Percentiles rank a stretch among this genome's conserved stretches.
Evolutionary conservation across 1,140 invertebrate species (phyloP).

Genomic region (Alviniconcha marisindica): DNA sequence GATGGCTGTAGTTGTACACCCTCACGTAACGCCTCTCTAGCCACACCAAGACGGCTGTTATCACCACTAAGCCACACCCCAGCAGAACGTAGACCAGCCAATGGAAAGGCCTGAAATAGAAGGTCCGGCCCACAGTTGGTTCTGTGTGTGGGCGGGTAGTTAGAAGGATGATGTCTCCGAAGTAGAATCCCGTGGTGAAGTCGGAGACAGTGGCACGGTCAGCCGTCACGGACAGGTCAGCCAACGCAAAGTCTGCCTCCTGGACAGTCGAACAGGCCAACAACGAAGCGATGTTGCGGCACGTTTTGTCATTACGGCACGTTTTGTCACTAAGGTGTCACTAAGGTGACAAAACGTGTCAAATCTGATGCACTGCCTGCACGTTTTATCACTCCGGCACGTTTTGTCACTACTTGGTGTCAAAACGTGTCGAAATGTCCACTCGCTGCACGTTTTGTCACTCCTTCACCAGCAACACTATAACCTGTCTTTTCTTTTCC

Average conservation of each 20-base stretch:
- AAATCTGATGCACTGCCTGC: no score
- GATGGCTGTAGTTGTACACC: not conserved
- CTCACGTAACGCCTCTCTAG: not conserved
- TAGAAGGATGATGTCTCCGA: not conserved
- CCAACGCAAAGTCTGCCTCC: conserved; percentile 5
- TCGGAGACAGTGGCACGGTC: conserved; percentile 7
- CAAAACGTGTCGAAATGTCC: not conserved
- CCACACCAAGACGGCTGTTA: not conserved
- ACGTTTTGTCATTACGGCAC: no score
- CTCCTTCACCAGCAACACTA: no score
- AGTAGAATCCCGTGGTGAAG: not conserved
- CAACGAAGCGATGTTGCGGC: no score
- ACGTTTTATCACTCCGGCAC: no score
- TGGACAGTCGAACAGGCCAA: no score
- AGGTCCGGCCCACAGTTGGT: not conserved
- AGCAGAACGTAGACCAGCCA: conserved; percentile 16
- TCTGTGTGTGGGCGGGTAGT: not conserved
- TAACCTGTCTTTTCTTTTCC: no score
- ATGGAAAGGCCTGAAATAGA: conserved; percentile 3
- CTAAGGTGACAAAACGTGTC: no score
- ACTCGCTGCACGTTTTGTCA: no score
- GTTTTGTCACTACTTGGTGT: no score
- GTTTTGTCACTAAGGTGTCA: no score
- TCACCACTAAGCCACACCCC: not conserved
- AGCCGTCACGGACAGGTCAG: not conserved